Base-by-base conservation (phyloP, 2,888 invertebrate species). In the Perdita meconis region DNA sequence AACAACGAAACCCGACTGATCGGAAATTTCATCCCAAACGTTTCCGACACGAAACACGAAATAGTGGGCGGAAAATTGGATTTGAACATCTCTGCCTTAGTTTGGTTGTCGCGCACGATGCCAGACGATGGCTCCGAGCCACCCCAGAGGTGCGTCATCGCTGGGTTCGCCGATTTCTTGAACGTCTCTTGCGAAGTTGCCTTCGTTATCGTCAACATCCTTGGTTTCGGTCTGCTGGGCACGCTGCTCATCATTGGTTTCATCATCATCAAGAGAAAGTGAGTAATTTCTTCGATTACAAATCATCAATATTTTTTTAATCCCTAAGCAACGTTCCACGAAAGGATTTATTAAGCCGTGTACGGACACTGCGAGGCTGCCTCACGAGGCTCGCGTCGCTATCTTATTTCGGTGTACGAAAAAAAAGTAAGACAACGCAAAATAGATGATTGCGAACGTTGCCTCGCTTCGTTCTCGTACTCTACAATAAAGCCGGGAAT, bases 161-260 rank as follows among this genome's bases (percentile, higher is more conserved):
- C 96, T 51, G 92, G 94, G 1, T 92, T 98, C 44, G 96, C 97
- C 0, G 94, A 94, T 55, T 89, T 94, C 6, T 93, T 98, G 36
- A 93, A 94, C 81, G 95, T 95, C 0, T 94, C 94, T 69, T 98
- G 98, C 92, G 95, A 96, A 86, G 94, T 94, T 38, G 96, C 97
- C 0, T 94, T 96, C 68, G 94, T 96, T 6, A 93, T 96, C 26
- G 94, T 94, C 8, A 95, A 95, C 82, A 91, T 96, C 8, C 92
- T 95, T 36, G 95, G 95, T 2, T 92, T 95, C 57, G 90, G 93
- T 5, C 83, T 94, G 0, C 93, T 95, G n/a, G 93, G 94, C n/a
- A 77, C 94, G 22, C 83, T 94, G 19, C 93, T 95, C 6, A 89
- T 95, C 12, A 90, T 94, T n/a, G 94, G 94, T 0, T 95, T 95